Conservation (phyloP, 2,113 vertebrate species). For the Corythornis madagascariensis region DNA sequence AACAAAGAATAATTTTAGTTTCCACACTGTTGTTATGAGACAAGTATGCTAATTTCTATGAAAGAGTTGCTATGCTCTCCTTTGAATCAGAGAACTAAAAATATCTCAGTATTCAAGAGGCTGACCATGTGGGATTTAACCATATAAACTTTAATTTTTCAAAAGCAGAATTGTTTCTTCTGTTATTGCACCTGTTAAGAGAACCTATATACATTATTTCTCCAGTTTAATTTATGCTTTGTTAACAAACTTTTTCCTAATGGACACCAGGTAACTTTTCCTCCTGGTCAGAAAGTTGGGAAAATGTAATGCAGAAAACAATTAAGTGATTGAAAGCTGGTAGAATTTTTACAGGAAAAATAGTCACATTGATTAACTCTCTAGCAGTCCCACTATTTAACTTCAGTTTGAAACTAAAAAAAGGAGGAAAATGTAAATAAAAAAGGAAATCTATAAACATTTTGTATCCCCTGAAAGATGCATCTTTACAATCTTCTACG, state of each 20-base stretch:
- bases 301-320: background rate
- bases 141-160: background rate
- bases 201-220: background rate
- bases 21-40: background rate
- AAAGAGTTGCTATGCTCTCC: background rate
- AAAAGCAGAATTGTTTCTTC: background rate
- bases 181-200: background rate
- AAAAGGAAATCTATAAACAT: background rate
- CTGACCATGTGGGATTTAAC: background rate
- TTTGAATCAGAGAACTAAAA: background rate
- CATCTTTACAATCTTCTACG: background rate
- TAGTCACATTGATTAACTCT: background rate
- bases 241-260: background rate
- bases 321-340: background rate
- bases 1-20: background rate
- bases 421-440: background rate
- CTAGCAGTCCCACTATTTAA: background rate
- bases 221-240: background rate
- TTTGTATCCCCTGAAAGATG: conserved; percentile 16
- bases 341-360: background rate
- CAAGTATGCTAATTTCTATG: background rate
- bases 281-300: background rate
- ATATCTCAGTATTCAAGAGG: background rate
- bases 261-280: background rate
- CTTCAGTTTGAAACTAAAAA: background rate